phyloP scores from a whole-genome alignment of 1,140 invertebrate genomes.

The Nymphalis io region DNA sequence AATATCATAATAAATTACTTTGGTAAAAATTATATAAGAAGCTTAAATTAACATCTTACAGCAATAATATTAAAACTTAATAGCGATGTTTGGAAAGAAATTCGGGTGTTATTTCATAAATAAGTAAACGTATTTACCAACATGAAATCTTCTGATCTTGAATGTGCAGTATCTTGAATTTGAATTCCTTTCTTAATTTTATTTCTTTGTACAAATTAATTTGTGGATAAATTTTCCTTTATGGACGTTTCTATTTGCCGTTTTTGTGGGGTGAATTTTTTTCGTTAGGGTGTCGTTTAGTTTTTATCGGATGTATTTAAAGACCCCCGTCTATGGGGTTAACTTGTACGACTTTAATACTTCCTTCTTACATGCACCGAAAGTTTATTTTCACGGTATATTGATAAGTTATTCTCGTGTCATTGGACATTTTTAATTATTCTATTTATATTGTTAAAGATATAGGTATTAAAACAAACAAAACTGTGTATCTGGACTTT shows the following conservation, averaged over 20 bases:
- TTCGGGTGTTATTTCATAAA: too few species aligned
- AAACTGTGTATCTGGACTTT: too few species aligned
- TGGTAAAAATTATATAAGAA: background rate
- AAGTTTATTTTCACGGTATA: constrained; percentile 7
- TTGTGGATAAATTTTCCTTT: constrained; percentile 78
- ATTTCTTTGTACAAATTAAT: constrained; percentile 74
- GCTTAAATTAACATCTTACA: background rate
- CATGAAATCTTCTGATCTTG: too few species aligned
- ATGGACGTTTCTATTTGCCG: constrained; percentile 64
- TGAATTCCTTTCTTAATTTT: constrained; percentile 59
- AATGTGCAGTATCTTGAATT: too few species aligned
- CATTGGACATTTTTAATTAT: background rate
- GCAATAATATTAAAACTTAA: background rate
- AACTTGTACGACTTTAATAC: constrained; percentile 70
- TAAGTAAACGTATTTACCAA: too few species aligned
- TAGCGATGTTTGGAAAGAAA: too few species aligned
- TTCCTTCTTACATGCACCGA: constrained; percentile 47
- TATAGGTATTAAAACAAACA: background rate
- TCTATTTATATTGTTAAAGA: background rate
- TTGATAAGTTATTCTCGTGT: background rate
- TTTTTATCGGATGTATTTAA: constrained; percentile 79
- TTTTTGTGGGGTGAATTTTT: constrained; percentile 56
- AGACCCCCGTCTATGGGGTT: constrained; percentile 58
- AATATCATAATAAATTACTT: background rate
- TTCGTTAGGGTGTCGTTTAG: constrained; percentile 60